These are phyloP conservation scores for Apis cerana DNA, from an alignment of 1,140 invertebrate genomes.

Conservation along the genomic window DNA sequence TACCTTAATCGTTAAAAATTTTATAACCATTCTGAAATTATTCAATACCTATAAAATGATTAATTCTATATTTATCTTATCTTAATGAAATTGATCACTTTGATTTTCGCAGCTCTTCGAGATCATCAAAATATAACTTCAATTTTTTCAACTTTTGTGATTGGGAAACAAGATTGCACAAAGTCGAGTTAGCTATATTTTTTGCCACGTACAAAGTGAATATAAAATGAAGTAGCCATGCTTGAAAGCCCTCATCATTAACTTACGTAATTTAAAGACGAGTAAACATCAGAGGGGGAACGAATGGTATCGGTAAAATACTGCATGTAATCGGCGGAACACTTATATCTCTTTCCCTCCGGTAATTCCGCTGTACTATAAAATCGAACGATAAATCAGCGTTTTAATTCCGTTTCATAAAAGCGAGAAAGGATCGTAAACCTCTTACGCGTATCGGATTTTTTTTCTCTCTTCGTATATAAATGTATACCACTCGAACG, in stretches of 20 bases:
- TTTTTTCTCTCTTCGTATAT: background rate
- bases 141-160: too few relatives aligned
- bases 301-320: background rate
- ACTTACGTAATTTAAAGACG: background rate
- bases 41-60: too few relatives aligned
- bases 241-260: background rate
- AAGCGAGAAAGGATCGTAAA: slow-evolving; percentile 24
- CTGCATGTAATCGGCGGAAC: background rate
- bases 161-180: too few relatives aligned
- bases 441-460: slow-evolving; percentile 31
- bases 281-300: background rate
- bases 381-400: slow-evolving; percentile 12
- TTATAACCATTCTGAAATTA: too few relatives aligned
- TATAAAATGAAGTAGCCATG: background rate
- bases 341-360: background rate
- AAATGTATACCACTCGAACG: too few relatives aligned
- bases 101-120: too few relatives aligned
- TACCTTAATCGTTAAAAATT: too few relatives aligned
- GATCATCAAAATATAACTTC: too few relatives aligned
- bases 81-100: too few relatives aligned
- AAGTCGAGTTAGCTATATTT: too few relatives aligned
- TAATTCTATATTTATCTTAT: too few relatives aligned
- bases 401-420: slow-evolving; percentile 35
- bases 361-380: background rate
- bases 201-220: too few relatives aligned